Base-by-base conservation (phyloP, 2,888 invertebrate species). In the Tachina fera region DNA sequence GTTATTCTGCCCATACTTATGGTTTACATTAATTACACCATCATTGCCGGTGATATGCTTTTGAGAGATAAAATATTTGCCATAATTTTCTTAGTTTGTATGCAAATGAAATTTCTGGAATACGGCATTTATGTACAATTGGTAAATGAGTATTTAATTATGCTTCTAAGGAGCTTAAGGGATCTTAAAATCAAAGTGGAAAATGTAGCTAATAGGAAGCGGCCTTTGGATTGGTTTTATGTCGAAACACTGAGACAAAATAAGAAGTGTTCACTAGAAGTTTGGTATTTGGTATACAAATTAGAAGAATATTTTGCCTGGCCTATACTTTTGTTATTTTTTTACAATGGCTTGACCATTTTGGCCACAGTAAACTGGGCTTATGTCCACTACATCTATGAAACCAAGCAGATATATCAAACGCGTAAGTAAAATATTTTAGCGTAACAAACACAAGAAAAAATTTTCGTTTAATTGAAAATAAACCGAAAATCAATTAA, bases 81-180 rank as follows among this genome's bases (percentile, higher is more conserved):
- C 0, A 9, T 71, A 13, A 71, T 72, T n/a, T 77, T 60, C 19
- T 39, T 65, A n/a, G 11, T 63, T 10, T 61, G 63, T 13, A 31
- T 71, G 53, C 70, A 82, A 68, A 63, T 70, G 45, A 75, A 82
- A 70, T 70, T 31, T 13, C 1, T 81, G n/a, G 81, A 81, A 71
- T 76, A 82, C 31, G 72, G 65, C 19, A 49, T 72, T 9, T 80
- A 72, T 49, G 45, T 80, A 6, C 72, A 80, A 72, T 3, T 72
- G n/a, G 53, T 72, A 11, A 39, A 56, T 49, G 68, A 76, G 19
- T 71, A 63, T 13, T 19, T 82, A n/a, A 16, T 9, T 22, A 19
- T 61, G 9, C 16, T 78, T 9, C 11, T 61, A n/a, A 45, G 61
- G 10, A 51, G 43, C 6, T 31, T 78, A 19, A 51, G 61, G 14